Evolutionary conservation across 2,797 vertebrate genomes (phyloP), one percentile per base, ranked within the genome.

Genomic region (Pelobates cultripes): DNA sequence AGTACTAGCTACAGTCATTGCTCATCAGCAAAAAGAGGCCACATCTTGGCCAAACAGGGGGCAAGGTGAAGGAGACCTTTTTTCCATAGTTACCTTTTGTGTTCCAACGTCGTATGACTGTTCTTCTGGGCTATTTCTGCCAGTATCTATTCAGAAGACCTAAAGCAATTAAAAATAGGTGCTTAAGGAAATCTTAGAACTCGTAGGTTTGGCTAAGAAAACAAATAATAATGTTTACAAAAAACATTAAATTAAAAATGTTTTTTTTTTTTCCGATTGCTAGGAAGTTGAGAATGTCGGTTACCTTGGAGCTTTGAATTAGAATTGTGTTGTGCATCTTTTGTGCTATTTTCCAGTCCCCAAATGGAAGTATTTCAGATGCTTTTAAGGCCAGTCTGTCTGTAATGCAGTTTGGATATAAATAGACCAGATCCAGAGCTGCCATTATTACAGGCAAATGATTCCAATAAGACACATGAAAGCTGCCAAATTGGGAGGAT

Each of bases 401-500:
- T 73, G 61, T 68, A 80, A 68, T 68, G 57, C n/a, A 79, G 43
- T 70, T 79, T 79, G 71, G 84, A 80, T 88, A 89, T 88, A 89
- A 90, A 91, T 89, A 88, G 88, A 77, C 66, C 82, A 85, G 64
- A 75, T 83, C 76, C 71, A 7, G 51, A 69, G 70, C 47, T 61
- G 45, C 70, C 61, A 74, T 78, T 83, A 74, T 70, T 67, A 64
- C 51, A 55, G 51, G 43, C 53, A 78, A 75, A 12, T 17, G 43
- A 64, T 77, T 70, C 66, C 55, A 76, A 55, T 66, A 70, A 70
- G 15, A 42, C n/a, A 2, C 53, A 42, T 44, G 4, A 44, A 55
- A 47, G 43, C 70, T 69, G 70, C 70, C 44, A 78, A 15, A 68
- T 40, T 7, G 9, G 57, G 12, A 41, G 61, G 71, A 40, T 28